phyloP scores from a whole-genome alignment of 2,113 vertebrate genomes.

The Ophthalmolycus amberensis region DNA sequence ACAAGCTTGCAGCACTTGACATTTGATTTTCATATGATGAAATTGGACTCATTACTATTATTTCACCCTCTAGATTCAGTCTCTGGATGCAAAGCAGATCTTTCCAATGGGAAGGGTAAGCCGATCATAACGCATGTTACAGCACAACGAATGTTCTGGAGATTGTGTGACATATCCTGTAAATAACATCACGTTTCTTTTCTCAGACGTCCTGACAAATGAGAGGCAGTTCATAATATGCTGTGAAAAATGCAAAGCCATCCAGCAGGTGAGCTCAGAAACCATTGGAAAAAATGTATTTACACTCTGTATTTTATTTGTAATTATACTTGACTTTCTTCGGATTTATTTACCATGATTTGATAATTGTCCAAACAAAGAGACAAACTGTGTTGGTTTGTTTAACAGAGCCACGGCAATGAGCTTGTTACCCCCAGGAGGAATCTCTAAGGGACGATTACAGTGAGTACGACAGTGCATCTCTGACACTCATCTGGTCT shows the following conservation, averaged over 20 bases:
- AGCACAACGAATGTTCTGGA: not conserved
- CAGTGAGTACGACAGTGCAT: slow-evolving; percentile 77
- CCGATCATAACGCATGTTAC: not conserved
- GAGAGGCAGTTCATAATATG: slow-evolving; percentile 45
- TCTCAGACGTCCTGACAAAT: slow-evolving; percentile 50
- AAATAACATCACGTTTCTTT: not conserved
- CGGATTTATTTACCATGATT: not conserved
- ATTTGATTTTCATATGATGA: not conserved
- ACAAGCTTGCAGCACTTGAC: not conserved
- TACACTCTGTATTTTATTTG: not conserved
- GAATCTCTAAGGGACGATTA: slow-evolving; percentile 81
- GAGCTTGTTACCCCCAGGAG: slow-evolving; percentile 85
- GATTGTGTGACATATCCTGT: not conserved
- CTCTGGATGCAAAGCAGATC: slow-evolving; percentile 2
- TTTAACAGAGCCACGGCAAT: slow-evolving; percentile 79
- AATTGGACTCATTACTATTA: not conserved
- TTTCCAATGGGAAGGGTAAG: slow-evolving; percentile 58
- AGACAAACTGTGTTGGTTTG: slow-evolving; percentile 28
- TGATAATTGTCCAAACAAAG: not conserved
- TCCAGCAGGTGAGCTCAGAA: slow-evolving; percentile 73
- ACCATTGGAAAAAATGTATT: not conserved
- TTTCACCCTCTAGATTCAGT: slow-evolving; percentile 21
- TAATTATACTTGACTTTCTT: not conserved
- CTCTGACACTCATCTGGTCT: not conserved
- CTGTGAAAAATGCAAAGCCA: slow-evolving; percentile 83